phyloP scores from a whole-genome alignment of 92 coral and sea anemone genomes.

The Plumapathes pennacea region DNA sequence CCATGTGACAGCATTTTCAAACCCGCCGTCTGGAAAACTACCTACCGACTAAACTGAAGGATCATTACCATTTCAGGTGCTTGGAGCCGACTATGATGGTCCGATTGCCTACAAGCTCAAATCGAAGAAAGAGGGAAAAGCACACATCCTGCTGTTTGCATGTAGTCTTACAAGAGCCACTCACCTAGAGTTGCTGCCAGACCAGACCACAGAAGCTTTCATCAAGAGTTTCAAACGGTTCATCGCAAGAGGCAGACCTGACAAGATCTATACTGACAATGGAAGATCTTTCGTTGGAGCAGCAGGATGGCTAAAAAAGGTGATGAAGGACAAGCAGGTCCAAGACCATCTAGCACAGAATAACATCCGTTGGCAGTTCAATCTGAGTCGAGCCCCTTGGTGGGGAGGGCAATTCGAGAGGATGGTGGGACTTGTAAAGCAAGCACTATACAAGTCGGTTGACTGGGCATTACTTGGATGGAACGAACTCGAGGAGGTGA shows the following conservation, averaged over 20 bases:
- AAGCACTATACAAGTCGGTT: no score
- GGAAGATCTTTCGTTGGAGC: slow-evolving; percentile 7
- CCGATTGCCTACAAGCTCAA: slow-evolving; percentile 2
- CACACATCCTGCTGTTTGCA: slow-evolving; percentile 5
- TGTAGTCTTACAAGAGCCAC: slow-evolving; percentile 17
- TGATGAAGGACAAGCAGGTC: slow-evolving; percentile 8
- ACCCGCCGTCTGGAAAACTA: slow-evolving; percentile 15
- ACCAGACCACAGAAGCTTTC: slow-evolving; percentile 11
- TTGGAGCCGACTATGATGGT: slow-evolving; percentile 2
- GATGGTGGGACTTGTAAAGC: no score
- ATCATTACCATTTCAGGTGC: not conserved
- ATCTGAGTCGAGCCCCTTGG: slow-evolving; percentile 14
- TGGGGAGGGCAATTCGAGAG: no score
- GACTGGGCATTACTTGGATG: no score
- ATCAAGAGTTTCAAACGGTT: slow-evolving; percentile 4
- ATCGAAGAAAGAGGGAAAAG: slow-evolving; percentile 17
- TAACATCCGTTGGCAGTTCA: slow-evolving; percentile 15
- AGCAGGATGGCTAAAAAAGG: slow-evolving; percentile 21
- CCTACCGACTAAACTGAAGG: slow-evolving; percentile 4
- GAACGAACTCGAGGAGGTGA: no score
- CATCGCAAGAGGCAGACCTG: slow-evolving; percentile 12
- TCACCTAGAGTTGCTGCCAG: slow-evolving; percentile 21
- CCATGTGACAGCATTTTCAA: slow-evolving; percentile 8
- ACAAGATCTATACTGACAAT: slow-evolving; percentile 22
- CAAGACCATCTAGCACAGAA: slow-evolving; percentile 20